Conservation (phyloP, 2,797 vertebrate genomes). For the Protonibea diacanthus region DNA sequence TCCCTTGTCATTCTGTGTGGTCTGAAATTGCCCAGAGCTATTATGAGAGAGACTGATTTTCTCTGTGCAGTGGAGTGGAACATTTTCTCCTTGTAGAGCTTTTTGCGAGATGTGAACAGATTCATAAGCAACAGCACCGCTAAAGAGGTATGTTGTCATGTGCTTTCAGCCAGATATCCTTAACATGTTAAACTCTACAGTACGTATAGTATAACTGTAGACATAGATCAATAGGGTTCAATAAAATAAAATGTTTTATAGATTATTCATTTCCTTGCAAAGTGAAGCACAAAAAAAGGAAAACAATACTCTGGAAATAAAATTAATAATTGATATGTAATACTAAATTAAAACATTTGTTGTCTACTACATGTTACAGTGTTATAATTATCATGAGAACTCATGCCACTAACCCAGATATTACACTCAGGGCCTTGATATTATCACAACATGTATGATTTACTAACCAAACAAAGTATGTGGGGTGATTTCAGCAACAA, state of each 20-base stretch:
- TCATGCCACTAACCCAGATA: background rate
- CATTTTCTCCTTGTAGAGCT: conserved; percentile 61
- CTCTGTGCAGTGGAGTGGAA: conserved; percentile 75
- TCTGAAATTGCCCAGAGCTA: conserved; percentile 84
- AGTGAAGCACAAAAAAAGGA: background rate
- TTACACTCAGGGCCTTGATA: background rate
- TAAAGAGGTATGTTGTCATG: conserved; percentile 57
- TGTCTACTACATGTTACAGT: background rate
- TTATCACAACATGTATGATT: background rate
- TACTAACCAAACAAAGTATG: background rate
- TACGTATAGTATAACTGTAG: too few species aligned
- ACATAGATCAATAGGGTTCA: too few species aligned
- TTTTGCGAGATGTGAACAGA: conserved; percentile 72
- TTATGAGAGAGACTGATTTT: conserved; percentile 80
- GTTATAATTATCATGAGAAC: background rate
- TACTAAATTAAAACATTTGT: background rate
- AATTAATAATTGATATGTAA: background rate
- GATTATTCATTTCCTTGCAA: background rate
- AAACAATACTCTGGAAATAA: background rate
- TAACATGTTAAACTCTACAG: conserved; percentile 26
- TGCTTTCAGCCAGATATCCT: conserved; percentile 41
- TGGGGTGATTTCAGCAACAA: background rate
- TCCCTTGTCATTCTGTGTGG: conserved; percentile 84
- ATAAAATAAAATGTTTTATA: too few species aligned
- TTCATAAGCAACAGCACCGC: conserved; percentile 64